Percentiles rank a stretch among this genome's conserved stretches.
phyloP scores from a whole-genome alignment of 2,797 vertebrate species.

The Mycteria americana region DNA sequence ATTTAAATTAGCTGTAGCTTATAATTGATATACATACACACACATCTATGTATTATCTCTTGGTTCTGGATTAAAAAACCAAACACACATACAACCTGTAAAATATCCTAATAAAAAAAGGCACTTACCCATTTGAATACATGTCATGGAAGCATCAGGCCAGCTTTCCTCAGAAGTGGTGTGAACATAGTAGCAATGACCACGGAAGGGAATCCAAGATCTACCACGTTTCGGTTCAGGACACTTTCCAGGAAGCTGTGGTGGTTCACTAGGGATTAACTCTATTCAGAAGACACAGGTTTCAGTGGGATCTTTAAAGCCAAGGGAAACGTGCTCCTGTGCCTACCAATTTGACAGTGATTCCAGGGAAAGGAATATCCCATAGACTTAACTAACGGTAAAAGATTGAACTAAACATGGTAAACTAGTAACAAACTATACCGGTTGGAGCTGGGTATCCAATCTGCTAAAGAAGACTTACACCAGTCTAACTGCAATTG shows the following conservation, averaged over 20 bases:
- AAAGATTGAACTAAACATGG: not conserved
- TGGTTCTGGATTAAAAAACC: not conserved
- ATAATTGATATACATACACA: not conserved
- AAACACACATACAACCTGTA: not conserved
- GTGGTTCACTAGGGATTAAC: constrained; percentile 81
- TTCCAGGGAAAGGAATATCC: not conserved
- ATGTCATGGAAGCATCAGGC: constrained; percentile 86
- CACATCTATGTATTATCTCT: not conserved
- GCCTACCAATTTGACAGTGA: not conserved
- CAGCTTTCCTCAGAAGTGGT: constrained; percentile 74
- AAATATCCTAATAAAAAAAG: not conserved
- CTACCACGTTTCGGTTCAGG: constrained; percentile 76
- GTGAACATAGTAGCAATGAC: constrained; percentile 87
- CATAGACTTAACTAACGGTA: not conserved
- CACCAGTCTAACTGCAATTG: not conserved
- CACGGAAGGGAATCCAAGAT: constrained; percentile 89
- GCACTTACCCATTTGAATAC: constrained; percentile 83
- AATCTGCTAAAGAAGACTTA: not conserved
- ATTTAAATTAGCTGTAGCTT: not conserved
- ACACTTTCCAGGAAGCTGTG: constrained; percentile 88
- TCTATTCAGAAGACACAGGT: constrained; percentile 51
- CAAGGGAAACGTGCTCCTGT: not conserved
- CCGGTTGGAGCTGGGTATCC: not conserved
- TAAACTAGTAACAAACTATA: not conserved
- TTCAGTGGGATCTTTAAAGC: not conserved